Evolutionary conservation across 2,113 vertebrate genomes (phyloP), one percentile per base, ranked within the genome.

Genomic region (Porphyrio hochstetteri): DNA sequence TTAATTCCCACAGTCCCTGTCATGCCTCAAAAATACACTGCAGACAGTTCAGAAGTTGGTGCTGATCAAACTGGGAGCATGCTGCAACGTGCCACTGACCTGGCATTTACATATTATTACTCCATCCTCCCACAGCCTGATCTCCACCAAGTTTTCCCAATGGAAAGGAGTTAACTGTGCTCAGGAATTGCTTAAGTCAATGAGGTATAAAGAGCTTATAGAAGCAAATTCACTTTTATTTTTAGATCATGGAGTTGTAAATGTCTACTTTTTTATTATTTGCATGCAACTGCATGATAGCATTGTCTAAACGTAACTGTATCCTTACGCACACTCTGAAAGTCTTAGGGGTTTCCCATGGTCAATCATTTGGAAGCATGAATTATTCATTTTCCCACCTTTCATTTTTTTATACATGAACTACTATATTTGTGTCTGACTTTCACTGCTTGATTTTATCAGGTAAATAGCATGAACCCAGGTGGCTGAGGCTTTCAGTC

Each of bases 331-430:
- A 40, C 44, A 84, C 90, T 77, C 85, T 60, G 65, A 94, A 96
- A 91, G 57, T 65, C 29, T 74, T 86, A 38, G 4, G 14, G 38
- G 56, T 67, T 92, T 93, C 86, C 74, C 69, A 80, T 48, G n/a
- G 71, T 95, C 85, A 86, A 4, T 80, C 33, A 57, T 65, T 80
- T 83, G 60, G 71, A 97, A 94, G 29, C 31, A 95, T 86, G 61
- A 95, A 97, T 97, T 95, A 96, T 87, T 94, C 21, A 93, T 95
- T 95, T 74, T 70, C 75, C 10, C 5, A 25, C 24, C 33, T 74
- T 63, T 44, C 28, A 31, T 18, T 79, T 92, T 82, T 95, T 96
- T 72, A 75, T 52, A 84, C 55, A 71, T 56, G 61, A 96, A 89
- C 76, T 93, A 69, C 64, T 65, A 52, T 76, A 46, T 94, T 95